phyloP scores from a whole-genome alignment of 1,140 invertebrate genomes.

The Drosophila suzukii region DNA sequence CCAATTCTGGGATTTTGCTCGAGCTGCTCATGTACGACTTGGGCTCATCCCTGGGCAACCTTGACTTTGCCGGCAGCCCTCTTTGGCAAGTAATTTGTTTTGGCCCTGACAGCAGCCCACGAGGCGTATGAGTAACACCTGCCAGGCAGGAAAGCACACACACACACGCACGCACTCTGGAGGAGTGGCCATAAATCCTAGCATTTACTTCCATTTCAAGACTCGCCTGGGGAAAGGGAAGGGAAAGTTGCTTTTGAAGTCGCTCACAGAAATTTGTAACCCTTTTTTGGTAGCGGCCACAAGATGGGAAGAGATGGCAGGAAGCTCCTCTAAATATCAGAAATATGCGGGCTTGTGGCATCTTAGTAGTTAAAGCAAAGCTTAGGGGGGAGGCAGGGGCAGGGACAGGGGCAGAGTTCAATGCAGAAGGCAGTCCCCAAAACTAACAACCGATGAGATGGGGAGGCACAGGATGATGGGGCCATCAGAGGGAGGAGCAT shows the following conservation, averaged over 20 bases:
- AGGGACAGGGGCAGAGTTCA: conserved; percentile 42
- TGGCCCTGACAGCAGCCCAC: conserved; percentile 47
- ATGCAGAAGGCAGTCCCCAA: conserved; percentile 47
- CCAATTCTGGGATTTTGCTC: conserved; percentile 20
- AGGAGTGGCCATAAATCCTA: conserved; percentile 64
- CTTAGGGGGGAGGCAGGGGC: conserved; percentile 16
- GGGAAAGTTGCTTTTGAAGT: conserved; percentile 70
- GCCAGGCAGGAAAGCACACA: conserved; percentile 32
- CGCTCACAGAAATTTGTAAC: conserved; percentile 60
- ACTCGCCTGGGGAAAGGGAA: conserved; percentile 8
- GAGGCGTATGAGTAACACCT: conserved; percentile 70
- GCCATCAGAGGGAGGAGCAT: conserved; percentile 8
- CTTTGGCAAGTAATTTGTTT: conserved; percentile 73
- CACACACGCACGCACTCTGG: conserved; percentile 6
- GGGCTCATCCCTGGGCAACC: conserved; percentile 57
- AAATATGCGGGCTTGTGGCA: conserved; percentile 75
- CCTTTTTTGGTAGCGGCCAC: conserved; percentile 62
- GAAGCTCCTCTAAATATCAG: conserved; percentile 44
- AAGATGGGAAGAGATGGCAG: not conserved
- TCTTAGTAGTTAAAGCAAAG: conserved; percentile 67
- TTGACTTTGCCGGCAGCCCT: conserved; percentile 60
- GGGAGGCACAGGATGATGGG: conserved; percentile 6
- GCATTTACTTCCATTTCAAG: conserved; percentile 68
- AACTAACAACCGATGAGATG: conserved; percentile 44
- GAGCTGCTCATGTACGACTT: conserved; percentile 34